A percentile compares a stretch with the other conserved stretches of the same genome.
Conservation (phyloP, 1,140 invertebrate genomes). For the Drosophila miranda region DNA sequence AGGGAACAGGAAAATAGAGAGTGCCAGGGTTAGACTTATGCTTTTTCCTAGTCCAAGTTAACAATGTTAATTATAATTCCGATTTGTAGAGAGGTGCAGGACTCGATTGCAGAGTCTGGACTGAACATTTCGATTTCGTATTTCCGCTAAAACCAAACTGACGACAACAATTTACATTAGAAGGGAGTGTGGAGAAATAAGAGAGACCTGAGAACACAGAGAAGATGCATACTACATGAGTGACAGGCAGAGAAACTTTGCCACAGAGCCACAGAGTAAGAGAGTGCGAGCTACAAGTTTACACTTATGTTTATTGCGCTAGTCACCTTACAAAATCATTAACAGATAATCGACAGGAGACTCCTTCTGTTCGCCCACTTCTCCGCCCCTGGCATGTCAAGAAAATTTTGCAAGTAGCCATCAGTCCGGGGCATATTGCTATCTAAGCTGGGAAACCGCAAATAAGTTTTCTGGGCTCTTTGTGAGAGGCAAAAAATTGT, state of each 20-base stretch:
- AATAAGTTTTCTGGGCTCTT: conserved; percentile 61
- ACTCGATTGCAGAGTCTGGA: too few species aligned
- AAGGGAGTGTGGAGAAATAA: conserved; percentile 18
- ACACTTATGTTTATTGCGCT: too few species aligned
- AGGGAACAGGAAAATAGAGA: too few species aligned
- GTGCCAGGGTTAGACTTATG: too few species aligned
- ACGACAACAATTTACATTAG: conserved; percentile 22
- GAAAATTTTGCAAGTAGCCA: conserved; percentile 52
- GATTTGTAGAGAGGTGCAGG: too few species aligned
- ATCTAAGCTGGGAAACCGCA: conserved; percentile 55
- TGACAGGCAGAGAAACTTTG: not conserved
- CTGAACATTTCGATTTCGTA: too few species aligned
- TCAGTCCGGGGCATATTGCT: conserved; percentile 7
- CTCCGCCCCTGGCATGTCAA: conserved; percentile 41
- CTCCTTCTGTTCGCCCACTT: not conserved
- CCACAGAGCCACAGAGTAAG: not conserved
- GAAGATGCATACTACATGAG: not conserved
- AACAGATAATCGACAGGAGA: not conserved
- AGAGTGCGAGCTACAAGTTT: too few species aligned
- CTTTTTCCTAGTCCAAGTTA: too few species aligned
- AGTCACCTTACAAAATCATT: conserved; percentile 1
- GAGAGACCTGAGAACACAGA: not conserved
- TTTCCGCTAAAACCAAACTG: too few species aligned
- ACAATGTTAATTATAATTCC: too few species aligned
- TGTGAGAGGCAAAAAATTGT: conserved; percentile 26